Percentiles rank a stretch among this genome's conserved stretches.
Conservation (phyloP, 2,797 vertebrate species). For the Peromyscus nudipes region DNA sequence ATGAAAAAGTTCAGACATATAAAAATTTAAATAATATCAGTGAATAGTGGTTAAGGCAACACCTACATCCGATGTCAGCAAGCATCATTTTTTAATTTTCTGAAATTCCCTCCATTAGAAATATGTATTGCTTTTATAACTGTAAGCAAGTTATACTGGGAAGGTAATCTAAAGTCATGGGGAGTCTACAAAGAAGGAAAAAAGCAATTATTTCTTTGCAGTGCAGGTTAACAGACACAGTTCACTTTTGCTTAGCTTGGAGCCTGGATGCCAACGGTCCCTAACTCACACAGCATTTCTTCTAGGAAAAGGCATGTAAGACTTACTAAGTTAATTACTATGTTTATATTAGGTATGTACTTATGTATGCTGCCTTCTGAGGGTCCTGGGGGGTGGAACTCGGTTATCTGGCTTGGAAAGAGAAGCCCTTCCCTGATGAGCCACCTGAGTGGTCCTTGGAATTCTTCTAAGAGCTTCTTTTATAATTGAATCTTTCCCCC, state of each 20-base stretch:
- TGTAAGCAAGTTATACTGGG: neutral
- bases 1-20: neutral
- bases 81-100: neutral
- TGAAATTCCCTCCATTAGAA: neutral
- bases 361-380: too few relatives aligned
- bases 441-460: neutral
- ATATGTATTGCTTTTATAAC: neutral
- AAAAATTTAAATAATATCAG: neutral
- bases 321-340: neutral
- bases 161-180: neutral
- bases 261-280: neutral
- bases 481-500: neutral
- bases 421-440: neutral
- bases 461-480: slow-evolving; percentile 65
- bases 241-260: neutral
- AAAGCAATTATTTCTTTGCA: neutral
- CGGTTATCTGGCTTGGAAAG: neutral
- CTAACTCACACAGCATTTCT: neutral
- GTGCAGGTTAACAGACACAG: neutral
- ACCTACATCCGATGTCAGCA: neutral
- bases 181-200: neutral
- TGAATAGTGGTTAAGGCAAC: neutral
- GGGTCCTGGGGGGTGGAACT: neutral
- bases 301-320: neutral
- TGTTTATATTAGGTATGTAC: neutral